These are phyloP conservation scores for Spinus pinus DNA, from an alignment of 2,797 vertebrate genomes.

Conservation along the genomic window DNA sequence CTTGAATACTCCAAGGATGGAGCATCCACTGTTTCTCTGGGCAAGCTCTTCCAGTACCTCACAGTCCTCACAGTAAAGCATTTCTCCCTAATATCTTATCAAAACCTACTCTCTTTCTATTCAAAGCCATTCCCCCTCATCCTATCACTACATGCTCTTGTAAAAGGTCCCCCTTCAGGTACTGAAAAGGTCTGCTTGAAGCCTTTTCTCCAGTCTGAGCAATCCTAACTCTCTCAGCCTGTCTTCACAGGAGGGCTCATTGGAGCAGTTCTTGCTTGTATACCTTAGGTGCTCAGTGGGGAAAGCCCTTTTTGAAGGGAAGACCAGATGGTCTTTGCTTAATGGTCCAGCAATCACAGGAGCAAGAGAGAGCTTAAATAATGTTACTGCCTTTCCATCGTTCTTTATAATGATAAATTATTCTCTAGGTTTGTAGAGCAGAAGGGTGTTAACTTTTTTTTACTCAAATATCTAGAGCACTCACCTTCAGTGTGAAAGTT, in stretches of 20 bases:
- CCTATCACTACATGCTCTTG: no score
- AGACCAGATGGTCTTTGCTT: background rate
- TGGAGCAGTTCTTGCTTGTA: background rate
- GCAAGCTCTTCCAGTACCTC: background rate
- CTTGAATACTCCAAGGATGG: background rate
- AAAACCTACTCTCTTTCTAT: background rate
- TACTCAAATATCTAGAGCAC: background rate
- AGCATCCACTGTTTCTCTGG: background rate
- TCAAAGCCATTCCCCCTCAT: background rate
- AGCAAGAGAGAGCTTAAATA: background rate
- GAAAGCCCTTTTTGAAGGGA: background rate
- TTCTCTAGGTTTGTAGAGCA: background rate
- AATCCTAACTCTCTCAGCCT: background rate
- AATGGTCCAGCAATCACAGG: background rate
- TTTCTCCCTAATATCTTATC: background rate
- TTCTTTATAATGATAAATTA: background rate
- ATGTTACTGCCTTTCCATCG: background rate
- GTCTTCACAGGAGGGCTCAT: background rate
- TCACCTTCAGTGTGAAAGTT: conserved; percentile 15
- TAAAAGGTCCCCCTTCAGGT: background rate
- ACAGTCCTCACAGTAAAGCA: background rate
- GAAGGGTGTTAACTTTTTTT: background rate
- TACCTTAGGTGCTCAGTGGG: background rate
- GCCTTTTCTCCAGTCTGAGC: background rate
- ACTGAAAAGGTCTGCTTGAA: background rate